Evolutionary conservation across 2,113 vertebrate species (phyloP).

Genomic region (Podiceps cristatus): DNA sequence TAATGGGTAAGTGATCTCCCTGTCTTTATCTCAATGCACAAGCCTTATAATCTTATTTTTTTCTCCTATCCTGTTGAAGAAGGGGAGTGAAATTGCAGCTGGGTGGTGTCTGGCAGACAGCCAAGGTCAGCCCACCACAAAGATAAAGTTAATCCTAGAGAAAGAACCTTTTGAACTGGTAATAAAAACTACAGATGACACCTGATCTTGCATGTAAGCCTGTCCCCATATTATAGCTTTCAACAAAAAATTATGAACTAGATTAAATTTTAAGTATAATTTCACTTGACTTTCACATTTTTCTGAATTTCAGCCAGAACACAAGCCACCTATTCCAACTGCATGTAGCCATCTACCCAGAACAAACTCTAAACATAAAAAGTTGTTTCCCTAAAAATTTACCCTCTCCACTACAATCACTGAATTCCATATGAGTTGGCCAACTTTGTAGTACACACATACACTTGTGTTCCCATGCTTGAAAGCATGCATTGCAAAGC

Average conservation of each 20-base stretch:
- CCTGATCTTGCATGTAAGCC: neutral
- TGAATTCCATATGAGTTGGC: neutral
- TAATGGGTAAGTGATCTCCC: neutral
- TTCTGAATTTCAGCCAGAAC: neutral
- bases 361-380: neutral
- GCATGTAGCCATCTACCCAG: neutral
- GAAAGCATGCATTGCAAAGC: neutral
- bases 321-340: neutral
- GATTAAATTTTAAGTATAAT: neutral
- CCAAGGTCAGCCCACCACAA: neutral
- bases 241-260: neutral
- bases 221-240: neutral
- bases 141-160: neutral
- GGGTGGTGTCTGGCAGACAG: neutral
- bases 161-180: neutral
- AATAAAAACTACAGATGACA: neutral
- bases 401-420: neutral
- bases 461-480: neutral
- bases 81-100: neutral
- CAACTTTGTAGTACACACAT: neutral
- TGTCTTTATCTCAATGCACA: neutral
- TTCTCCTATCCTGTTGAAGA: neutral
- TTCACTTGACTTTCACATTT: neutral
- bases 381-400: neutral
- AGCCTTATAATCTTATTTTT: neutral